Percentiles rank a stretch among this genome's conserved stretches.
These are phyloP conservation scores for Ormyrus nitidulus DNA, from an alignment of 2,888 invertebrate genomes.

Conservation along the genomic window DNA sequence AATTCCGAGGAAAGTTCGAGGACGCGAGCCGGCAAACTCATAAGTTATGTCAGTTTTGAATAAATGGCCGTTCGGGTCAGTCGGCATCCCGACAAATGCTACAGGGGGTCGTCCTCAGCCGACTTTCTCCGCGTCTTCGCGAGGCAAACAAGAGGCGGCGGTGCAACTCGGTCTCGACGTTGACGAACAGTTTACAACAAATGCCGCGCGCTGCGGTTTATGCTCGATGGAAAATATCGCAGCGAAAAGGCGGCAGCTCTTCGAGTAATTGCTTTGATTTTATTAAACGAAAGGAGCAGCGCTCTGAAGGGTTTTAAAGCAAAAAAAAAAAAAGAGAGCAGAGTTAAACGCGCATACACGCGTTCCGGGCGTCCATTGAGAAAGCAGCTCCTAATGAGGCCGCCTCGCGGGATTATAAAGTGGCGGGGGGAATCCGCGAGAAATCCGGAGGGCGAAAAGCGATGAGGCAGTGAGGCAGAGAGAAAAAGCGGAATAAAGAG, in stretches of 20 bases:
- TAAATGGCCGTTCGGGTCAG: slow-evolving; percentile 49
- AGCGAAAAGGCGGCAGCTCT: neutral
- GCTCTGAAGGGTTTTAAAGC: too few species aligned
- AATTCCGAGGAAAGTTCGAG: slow-evolving; percentile 39
- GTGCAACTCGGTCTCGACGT: too few species aligned
- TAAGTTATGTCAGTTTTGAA: slow-evolving; percentile 53
- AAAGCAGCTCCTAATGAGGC: slow-evolving; percentile 43
- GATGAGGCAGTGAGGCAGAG: neutral
- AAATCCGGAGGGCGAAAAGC: slow-evolving; percentile 39
- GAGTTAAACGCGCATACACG: slow-evolving; percentile 27
- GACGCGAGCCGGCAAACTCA: slow-evolving; percentile 24
- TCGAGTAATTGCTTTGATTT: slow-evolving; percentile 2
- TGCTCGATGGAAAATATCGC: neutral
- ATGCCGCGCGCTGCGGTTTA: too few species aligned
- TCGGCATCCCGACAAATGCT: slow-evolving; percentile 36
- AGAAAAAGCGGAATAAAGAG: neutral
- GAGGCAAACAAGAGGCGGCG: neutral
- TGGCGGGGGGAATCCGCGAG: neutral
- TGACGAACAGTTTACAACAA: too few species aligned
- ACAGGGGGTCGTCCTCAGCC: neutral
- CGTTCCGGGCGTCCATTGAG: slow-evolving; percentile 35
- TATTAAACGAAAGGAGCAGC: neutral
- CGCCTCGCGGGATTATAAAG: slow-evolving; percentile 24
- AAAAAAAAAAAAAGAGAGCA: neutral
- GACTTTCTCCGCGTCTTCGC: neutral